Conservation (phyloP, 2,797 vertebrate species). For the Diglossa cyanea region DNA sequence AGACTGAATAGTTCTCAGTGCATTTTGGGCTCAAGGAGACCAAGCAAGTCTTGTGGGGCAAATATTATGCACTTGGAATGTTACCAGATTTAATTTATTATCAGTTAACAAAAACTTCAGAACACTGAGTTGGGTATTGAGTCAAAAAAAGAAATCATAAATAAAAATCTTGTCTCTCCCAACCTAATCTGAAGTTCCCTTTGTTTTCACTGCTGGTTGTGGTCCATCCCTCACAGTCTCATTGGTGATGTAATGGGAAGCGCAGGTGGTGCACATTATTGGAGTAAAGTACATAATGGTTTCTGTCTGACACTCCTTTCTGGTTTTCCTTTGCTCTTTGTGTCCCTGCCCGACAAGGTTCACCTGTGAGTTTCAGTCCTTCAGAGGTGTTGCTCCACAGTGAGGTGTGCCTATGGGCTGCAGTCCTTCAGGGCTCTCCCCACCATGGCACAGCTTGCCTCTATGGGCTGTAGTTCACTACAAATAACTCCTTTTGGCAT, state of each 20-base stretch:
- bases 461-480: neutral
- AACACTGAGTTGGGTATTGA: neutral
- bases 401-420: neutral
- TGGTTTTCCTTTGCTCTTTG: neutral
- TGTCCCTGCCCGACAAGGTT: neutral
- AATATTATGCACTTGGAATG: neutral
- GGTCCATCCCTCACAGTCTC: neutral
- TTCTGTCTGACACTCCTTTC: neutral
- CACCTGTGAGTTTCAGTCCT: neutral
- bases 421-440: neutral
- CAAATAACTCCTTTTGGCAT: rapidly evolving
- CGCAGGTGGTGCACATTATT: rapidly evolving
- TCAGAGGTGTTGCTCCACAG: neutral
- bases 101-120: neutral
- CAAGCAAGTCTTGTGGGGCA: neutral
- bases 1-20: neutral
- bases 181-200: neutral
- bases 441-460: neutral
- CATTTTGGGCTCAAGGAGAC: neutral
- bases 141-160: neutral
- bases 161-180: rapidly evolving
- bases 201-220: neutral
- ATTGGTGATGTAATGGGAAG: neutral
- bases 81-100: neutral
- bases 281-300: neutral